These are phyloP conservation scores for Epinephelus moara DNA, from an alignment of 2,113 vertebrate species.

Conservation along the genomic window DNA sequence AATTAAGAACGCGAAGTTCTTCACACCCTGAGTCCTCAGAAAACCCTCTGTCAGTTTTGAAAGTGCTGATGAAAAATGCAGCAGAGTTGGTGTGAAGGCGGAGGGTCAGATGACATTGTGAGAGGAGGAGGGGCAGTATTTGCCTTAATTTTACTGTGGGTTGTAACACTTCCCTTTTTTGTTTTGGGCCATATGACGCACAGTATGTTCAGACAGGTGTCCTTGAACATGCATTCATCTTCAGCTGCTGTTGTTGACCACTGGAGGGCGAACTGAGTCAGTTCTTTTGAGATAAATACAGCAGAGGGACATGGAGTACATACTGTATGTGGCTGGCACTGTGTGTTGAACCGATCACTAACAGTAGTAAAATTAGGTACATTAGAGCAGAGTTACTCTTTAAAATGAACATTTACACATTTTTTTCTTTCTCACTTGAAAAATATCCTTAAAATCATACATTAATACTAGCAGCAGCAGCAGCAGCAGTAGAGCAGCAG, in stretches of 20 bases:
- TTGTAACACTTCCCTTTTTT: background rate
- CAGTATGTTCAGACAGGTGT: background rate
- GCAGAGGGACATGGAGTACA: background rate
- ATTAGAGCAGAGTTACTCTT: background rate
- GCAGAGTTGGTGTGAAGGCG: constrained; percentile 1
- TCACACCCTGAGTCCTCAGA: background rate
- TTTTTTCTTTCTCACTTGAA: background rate
- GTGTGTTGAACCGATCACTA: background rate
- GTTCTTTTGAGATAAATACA: constrained; percentile 4
- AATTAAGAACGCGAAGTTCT: background rate
- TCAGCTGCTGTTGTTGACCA: constrained; percentile 41
- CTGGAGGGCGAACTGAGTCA: constrained; percentile 61
- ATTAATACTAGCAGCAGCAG: background rate
- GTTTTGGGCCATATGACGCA: background rate
- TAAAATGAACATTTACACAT: background rate
- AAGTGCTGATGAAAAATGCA: constrained; percentile 1
- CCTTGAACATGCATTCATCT: constrained; percentile 4
- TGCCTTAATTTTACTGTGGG: background rate
- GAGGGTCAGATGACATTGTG: background rate
- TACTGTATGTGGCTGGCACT: background rate
- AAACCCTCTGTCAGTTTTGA: background rate
- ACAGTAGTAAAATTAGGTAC: background rate
- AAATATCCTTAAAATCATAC: background rate
- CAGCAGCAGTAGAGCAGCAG: background rate
- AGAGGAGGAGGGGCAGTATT: background rate